Conservation (phyloP, 2,888 invertebrate genomes). For the Meteorus colon region DNA sequence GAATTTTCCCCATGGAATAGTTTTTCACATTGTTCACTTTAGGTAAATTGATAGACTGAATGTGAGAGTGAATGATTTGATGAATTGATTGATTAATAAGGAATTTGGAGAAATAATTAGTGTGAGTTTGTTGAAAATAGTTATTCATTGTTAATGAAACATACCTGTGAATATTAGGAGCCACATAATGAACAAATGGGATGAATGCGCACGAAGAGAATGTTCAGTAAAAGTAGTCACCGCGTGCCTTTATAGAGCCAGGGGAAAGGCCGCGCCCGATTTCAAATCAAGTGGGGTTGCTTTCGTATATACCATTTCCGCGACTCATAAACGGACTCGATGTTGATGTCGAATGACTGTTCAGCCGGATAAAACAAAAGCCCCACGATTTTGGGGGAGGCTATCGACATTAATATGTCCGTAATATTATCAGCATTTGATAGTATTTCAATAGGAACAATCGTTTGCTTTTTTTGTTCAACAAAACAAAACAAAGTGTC, state of each 20-base stretch:
- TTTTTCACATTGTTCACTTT: neutral
- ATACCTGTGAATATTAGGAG: slow-evolving; percentile 70
- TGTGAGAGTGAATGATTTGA: neutral
- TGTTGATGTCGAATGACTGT: neutral
- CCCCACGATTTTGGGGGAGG: neutral
- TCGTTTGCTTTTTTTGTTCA: neutral
- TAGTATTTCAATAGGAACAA: neutral
- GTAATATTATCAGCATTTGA: neutral
- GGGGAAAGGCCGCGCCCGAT: slow-evolving; percentile 71
- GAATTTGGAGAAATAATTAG: neutral
- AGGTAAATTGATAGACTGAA: neutral
- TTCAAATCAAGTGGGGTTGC: slow-evolving; percentile 66
- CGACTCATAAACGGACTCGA: slow-evolving; percentile 10
- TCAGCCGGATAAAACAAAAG: slow-evolving; percentile 7
- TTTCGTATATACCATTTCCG: slow-evolving; percentile 22
- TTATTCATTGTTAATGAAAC: slow-evolving; percentile 51
- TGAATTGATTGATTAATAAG: slow-evolving; percentile 7
- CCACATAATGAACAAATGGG: slow-evolving; percentile 70
- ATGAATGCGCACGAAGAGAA: slow-evolving; percentile 68
- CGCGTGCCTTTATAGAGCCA: slow-evolving; percentile 71
- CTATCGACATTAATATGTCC: neutral
- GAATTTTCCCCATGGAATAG: neutral
- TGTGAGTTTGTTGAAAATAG: neutral
- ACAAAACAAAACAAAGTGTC: no score
- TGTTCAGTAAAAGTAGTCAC: slow-evolving; percentile 66